These are phyloP conservation scores for Brachyptera putata DNA, from an alignment of 2,888 invertebrate genomes.

Conservation along the genomic window DNA sequence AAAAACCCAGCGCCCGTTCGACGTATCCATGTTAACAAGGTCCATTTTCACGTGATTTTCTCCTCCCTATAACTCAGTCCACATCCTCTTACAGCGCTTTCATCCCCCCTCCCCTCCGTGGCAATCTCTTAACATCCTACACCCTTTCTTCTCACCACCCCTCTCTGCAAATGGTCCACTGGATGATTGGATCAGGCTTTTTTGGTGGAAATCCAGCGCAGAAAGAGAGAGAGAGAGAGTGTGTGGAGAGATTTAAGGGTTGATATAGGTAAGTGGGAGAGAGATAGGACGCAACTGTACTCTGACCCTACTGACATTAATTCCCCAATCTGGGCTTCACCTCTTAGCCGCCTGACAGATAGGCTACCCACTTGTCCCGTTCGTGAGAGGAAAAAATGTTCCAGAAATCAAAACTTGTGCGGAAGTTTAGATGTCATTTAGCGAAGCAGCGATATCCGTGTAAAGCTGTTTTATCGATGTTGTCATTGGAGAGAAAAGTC, in stretches of 20 bases:
- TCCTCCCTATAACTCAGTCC: conserved; percentile 7
- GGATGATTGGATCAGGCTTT: conserved; percentile 21
- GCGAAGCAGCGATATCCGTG: too few species aligned
- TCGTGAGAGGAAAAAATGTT: not conserved
- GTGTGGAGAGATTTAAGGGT: conserved; percentile 2
- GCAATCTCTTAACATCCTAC: conserved; percentile 13
- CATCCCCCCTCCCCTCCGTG: not conserved
- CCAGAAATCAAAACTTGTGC: conserved; percentile 11
- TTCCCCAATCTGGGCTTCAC: conserved; percentile 31
- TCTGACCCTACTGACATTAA: conserved; percentile 31
- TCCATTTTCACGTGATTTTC: conserved; percentile 7
- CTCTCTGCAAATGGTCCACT: conserved; percentile 11
- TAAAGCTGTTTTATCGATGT: not conserved
- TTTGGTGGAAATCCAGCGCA: conserved; percentile 20
- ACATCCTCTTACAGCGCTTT: not conserved
- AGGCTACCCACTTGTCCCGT: conserved; percentile 13
- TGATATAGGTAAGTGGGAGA: conserved; percentile 10
- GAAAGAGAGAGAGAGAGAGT: conserved; percentile 8
- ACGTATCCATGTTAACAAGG: conserved; percentile 14
- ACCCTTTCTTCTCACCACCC: not conserved
- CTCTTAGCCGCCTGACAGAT: conserved; percentile 26
- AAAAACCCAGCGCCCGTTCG: too few species aligned
- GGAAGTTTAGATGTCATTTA: conserved; percentile 5
- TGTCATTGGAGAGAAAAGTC: not conserved
- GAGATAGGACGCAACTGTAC: conserved; percentile 12